Conservation (phyloP, 2,113 vertebrate genomes). For the Leptosomus discolor region DNA sequence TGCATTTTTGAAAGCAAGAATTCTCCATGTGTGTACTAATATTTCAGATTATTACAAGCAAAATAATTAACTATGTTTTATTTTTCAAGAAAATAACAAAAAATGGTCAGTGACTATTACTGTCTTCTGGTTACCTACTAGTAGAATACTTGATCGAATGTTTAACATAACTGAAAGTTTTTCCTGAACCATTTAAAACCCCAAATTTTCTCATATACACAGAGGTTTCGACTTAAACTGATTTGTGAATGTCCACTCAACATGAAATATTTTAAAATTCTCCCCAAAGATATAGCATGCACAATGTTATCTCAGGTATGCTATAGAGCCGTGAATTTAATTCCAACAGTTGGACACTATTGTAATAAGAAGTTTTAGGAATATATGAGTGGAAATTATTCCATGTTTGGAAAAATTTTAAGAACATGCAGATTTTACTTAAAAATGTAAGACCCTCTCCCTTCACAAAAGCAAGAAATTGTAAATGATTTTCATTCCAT, state of each 20-base stretch:
- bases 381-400: background rate
- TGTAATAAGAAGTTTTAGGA: background rate
- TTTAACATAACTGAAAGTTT: background rate
- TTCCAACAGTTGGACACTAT: background rate
- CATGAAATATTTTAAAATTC: background rate
- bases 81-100: background rate
- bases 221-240: background rate
- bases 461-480: background rate
- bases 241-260: background rate
- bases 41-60: background rate
- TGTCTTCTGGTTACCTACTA: background rate
- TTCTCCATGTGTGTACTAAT: background rate
- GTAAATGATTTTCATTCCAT: background rate
- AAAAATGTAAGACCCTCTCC: background rate
- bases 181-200: background rate
- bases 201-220: background rate
- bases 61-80: background rate
- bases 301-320: background rate
- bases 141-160: background rate
- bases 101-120: background rate
- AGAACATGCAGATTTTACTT: background rate
- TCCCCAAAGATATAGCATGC: rapidly evolving
- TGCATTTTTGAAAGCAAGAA: background rate
- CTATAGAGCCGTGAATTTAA: background rate
- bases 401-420: background rate